Evolutionary conservation across 2,113 vertebrate genomes (phyloP), one percentile per base, ranked within the genome.

Genomic region (Spheniscus mendiculus): DNA sequence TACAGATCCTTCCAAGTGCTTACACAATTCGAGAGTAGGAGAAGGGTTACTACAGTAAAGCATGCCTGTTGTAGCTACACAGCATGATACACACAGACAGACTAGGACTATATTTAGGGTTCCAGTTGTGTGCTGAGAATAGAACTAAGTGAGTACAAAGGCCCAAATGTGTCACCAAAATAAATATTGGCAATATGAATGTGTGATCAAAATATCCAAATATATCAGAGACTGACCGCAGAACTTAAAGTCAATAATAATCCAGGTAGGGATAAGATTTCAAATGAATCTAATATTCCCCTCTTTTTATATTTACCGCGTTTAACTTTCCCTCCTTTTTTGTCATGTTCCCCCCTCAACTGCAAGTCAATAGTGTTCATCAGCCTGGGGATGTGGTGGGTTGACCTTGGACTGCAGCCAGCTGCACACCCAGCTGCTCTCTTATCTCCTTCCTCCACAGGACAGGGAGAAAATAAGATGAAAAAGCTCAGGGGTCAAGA

Each of bases 101-200:
- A 95, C 91, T 93, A 94, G 95, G 94, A 89, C 95, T 93, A 91
- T 84, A 88, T 96, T 97, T 97, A 96, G 93, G 92, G 96, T 95
- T 67, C 90, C 95, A 93, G 87, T 80, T 83, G 83, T 85, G 87
- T 80, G 89, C 90, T 89, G 72, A 85, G 96, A 96, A 95, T 94
- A 94, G 83, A 96, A 59, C 93, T 95, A 95, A 70, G 62, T 44
- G 69, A 96, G 86, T 87, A 78, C 59, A 17, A 90, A 93, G 87
- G 76, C 83, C 91, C 87, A 89, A 27, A 71, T 38, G 47, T 92
- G 95, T 96, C 92, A 74, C 90, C 91, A 66, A 93, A 94, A 97
- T 85, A 93, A 96, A 83, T 95, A 91, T 90, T 97, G 96, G 94
- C 97, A 96, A 40, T 83, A 94, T 87, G 18, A 89, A 94, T 83